Percentiles rank a stretch among this genome's conserved stretches.
phyloP scores from a whole-genome alignment of 2,113 vertebrate genomes.

The Ceyx cyanopectus region DNA sequence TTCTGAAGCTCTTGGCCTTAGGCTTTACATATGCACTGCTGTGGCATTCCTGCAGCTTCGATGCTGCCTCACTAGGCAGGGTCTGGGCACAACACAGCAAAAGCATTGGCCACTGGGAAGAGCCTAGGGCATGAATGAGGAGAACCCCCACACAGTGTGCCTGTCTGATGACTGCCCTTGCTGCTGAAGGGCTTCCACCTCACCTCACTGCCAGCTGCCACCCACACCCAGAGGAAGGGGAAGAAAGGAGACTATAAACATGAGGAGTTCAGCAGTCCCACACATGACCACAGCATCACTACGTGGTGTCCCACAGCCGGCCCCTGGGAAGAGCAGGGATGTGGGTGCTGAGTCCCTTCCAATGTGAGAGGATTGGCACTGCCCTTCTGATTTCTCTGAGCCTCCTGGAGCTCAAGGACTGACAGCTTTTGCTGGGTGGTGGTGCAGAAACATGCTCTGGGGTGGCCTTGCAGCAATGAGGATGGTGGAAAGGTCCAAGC shows the following conservation, averaged over 20 bases:
- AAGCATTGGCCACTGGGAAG: background rate
- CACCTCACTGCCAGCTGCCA: background rate
- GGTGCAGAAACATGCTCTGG: fast-evolving
- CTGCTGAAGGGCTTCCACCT: background rate
- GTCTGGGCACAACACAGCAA: background rate
- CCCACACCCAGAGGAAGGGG: fast-evolving
- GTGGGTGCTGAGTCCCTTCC: background rate
- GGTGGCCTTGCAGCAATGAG: background rate
- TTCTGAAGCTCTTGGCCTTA: background rate
- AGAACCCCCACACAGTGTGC: background rate
- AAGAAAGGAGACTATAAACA: background rate
- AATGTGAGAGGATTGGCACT: background rate
- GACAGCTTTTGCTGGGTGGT: fast-evolving
- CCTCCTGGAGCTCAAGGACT: background rate
- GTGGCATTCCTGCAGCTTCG: background rate
- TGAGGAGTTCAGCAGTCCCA: fast-evolving
- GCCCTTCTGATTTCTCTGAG: background rate
- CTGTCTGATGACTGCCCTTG: background rate
- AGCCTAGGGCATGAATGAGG: background rate
- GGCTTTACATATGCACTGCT: background rate
- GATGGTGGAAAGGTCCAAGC: background rate
- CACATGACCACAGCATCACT: background rate
- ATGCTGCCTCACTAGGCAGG: background rate
- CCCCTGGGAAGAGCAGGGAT: background rate
- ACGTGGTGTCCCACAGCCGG: fast-evolving